A percentile compares a stretch with the other conserved stretches of the same genome.
These are phyloP conservation scores for Eristalis intricaria DNA, from an alignment of 2,888 invertebrate species.

Conservation along the genomic window DNA sequence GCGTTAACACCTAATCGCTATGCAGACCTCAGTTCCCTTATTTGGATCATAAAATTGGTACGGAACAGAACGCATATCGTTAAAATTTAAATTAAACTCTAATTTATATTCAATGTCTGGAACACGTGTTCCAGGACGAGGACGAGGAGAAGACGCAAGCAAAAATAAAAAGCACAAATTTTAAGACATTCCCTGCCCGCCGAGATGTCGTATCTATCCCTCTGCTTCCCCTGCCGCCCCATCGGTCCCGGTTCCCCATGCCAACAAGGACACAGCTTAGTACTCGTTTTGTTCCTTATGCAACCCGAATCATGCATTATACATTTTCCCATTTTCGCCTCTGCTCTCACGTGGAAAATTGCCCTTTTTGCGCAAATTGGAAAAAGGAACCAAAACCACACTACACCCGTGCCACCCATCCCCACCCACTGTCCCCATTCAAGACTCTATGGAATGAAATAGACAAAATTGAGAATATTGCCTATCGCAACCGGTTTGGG, in stretches of 20 bases:
- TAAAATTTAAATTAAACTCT: constrained; percentile 67
- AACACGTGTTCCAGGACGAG: constrained; percentile 42
- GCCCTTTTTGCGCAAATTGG: constrained; percentile 63
- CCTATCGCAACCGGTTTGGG: constrained; percentile 60
- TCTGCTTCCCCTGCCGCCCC: neutral
- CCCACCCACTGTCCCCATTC: neutral
- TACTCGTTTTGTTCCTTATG: constrained; percentile 39
- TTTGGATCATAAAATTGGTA: constrained; percentile 45
- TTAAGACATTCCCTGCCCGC: neutral
- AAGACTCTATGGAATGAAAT: constrained; percentile 21
- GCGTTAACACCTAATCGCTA: constrained; percentile 1
- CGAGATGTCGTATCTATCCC: neutral
- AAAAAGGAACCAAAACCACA: constrained; percentile 24
- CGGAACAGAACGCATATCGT: constrained; percentile 45
- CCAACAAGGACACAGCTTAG: neutral
- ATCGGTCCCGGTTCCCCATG: neutral
- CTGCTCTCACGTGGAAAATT: constrained; percentile 56
- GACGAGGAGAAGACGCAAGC: neutral
- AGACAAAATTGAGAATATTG: constrained; percentile 54
- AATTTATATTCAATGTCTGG: constrained; percentile 68
- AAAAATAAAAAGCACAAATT: neutral
- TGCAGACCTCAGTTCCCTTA: constrained; percentile 18
- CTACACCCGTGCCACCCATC: neutral
- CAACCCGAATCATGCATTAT: constrained; percentile 65
- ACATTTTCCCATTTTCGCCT: constrained; percentile 63